Conservation (phyloP, 2,113 vertebrate genomes). For the Rhagologus leucostigma region DNA sequence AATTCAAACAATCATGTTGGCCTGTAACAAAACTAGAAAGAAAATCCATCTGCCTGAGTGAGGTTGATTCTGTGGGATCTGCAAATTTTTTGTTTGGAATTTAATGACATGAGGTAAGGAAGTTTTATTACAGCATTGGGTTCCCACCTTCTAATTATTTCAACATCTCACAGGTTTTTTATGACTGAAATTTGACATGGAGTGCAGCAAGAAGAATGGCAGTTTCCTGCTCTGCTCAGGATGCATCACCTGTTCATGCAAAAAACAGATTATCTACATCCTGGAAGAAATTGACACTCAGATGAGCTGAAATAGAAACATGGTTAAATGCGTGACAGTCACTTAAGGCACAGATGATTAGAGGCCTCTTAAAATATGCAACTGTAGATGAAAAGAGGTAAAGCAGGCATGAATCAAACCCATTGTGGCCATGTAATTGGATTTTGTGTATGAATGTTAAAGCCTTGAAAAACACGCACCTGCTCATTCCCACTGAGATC, state of each 20-base stretch:
- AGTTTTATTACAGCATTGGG: not conserved
- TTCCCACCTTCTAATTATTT: not conserved
- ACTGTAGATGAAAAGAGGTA: not conserved
- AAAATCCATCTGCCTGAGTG: not conserved
- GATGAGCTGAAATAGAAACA: not conserved
- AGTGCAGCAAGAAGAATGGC: not conserved
- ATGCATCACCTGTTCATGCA: not conserved
- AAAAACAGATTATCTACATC: not conserved
- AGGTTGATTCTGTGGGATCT: not conserved
- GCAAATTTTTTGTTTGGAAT: not conserved
- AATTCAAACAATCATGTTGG: not conserved
- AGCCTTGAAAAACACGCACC: not conserved
- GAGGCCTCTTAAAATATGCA: not conserved
- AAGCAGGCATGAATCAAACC: not conserved
- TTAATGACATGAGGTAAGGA: not conserved
- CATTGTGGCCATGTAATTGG: not conserved
- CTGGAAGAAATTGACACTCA: not conserved
- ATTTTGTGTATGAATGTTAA: not conserved
- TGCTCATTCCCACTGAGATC: not conserved
- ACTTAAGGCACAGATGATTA: not conserved
- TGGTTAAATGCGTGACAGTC: not conserved
- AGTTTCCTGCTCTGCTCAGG: not conserved
- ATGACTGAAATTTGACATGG: not conserved
- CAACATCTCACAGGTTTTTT: not conserved
- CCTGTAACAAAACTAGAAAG: not conserved